Percentiles rank a stretch among this genome's conserved stretches.
Conservation (phyloP, 2,113 vertebrate species). For the Sebastes fasciatus region DNA sequence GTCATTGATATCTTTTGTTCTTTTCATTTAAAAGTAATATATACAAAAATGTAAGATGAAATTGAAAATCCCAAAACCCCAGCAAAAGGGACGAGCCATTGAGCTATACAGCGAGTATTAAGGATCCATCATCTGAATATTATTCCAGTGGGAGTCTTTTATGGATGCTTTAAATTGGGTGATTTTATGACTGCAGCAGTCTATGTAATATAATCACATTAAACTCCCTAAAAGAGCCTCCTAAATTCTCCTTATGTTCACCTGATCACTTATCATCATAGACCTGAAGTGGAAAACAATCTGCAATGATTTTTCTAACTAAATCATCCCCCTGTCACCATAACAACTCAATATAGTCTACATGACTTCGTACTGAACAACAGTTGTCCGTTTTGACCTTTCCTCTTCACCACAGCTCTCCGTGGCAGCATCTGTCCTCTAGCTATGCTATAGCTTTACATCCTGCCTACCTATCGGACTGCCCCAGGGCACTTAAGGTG, state of each 20-base stretch:
- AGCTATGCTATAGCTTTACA: slow-evolving; percentile 49
- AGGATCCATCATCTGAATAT: slow-evolving; percentile 61
- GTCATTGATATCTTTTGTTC: background rate
- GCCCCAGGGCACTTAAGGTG: slow-evolving; percentile 77
- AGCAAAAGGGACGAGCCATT: slow-evolving; percentile 10
- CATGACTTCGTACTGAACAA: slow-evolving; percentile 1
- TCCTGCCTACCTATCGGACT: slow-evolving; percentile 53
- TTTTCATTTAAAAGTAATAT: slow-evolving; percentile 1
- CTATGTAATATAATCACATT: slow-evolving; percentile 68
- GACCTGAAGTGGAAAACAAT: slow-evolving; percentile 48
- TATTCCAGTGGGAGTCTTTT: slow-evolving; percentile 67
- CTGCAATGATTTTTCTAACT: slow-evolving; percentile 27
- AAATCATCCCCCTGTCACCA: background rate
- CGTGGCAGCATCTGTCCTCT: slow-evolving; percentile 48
- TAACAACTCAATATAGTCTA: background rate
- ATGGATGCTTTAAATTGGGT: slow-evolving; percentile 69
- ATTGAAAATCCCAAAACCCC: background rate
- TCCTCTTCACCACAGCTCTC: slow-evolving; percentile 19
- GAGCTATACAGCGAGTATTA: slow-evolving; percentile 24
- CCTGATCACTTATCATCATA: slow-evolving; percentile 37
- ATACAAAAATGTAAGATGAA: background rate
- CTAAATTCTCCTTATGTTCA: slow-evolving; percentile 65
- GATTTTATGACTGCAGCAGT: slow-evolving; percentile 68
- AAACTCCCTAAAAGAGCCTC: slow-evolving; percentile 56
- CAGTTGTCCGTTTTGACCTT: slow-evolving; percentile 51